Base-by-base conservation (phyloP, 2,797 vertebrate genomes). In the Melanotaenia nigrans region DNA sequence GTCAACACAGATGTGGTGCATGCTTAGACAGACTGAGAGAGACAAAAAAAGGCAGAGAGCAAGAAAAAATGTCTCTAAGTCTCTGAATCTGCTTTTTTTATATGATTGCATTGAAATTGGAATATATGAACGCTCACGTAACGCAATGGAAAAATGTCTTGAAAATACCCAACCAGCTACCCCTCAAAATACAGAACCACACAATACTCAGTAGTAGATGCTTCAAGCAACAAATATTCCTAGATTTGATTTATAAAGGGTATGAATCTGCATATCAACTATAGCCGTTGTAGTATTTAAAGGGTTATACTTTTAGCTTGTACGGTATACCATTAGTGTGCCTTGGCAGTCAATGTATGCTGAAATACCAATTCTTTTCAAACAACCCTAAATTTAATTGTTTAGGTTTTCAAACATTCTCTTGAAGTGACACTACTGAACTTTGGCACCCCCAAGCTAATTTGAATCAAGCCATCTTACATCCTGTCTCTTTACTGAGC, bases 1-100 rank as follows among this genome's bases (percentile, higher is more conserved):
- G 86, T 89, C 87, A 85, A 68, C 87, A 77, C 87, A 88, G 78
- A 88, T 90, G 81, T 86, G 85, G 35, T 85, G 70, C 66, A 58
- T 86, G 79, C 86, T 84, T 79, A 77, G 75, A 83, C 45, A 78
- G 86, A 74, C 61, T 25, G 38, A 68, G 82, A 65, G 38, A 65
- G 77, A 85, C 78, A 83, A 83, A 82, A 58, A 71, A 42, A 70
- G 60, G 36, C 68, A 66, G 40, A 83, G 68, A 77, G 71, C 63
- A 38, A 61, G 64, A 61, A 79, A 82, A 71, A 33, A 22, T 18
- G 25, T 30, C 55, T 87, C 69, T 45, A 62, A 75, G 56, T 78
- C 54, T 77, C 60, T 74, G 71, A 75, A 77, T 64, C 54, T 33
- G 36, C 63, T 42, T 60, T 18, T 45, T 59, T 73, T 71, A 83